phyloP scores from a whole-genome alignment of 2,797 vertebrate genomes.

The Cirrhinus mrigala region DNA sequence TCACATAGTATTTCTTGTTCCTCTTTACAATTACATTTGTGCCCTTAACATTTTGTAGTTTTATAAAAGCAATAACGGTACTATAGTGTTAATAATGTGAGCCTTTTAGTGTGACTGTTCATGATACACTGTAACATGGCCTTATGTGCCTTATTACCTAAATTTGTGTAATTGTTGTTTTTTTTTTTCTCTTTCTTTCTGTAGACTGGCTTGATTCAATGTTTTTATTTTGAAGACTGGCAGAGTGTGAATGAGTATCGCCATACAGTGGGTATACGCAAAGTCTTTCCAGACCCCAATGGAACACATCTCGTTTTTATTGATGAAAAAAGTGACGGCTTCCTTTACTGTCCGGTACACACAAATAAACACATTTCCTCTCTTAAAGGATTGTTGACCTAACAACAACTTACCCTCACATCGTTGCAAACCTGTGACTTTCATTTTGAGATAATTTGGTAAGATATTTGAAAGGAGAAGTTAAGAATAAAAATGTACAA shows the following conservation, averaged over 20 bases:
- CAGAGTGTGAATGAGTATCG: conserved; percentile 89
- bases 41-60: neutral
- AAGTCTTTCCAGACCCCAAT: conserved; percentile 90
- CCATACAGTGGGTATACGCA: conserved; percentile 90
- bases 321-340: conserved; percentile 93
- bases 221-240: conserved; percentile 95
- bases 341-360: conserved; percentile 89
- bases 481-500: too few relatives aligned
- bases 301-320: conserved; percentile 91
- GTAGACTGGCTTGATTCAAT: conserved; percentile 88
- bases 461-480: neutral
- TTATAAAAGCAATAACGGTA: conserved; percentile 1
- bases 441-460: neutral
- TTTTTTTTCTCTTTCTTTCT: conserved; percentile 33
- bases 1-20: too few relatives aligned
- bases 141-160: neutral
- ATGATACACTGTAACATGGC: neutral
- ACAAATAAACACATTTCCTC: conserved; percentile 32
- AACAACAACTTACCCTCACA: neutral
- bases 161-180: neutral
- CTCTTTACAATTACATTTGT: too few relatives aligned
- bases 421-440: neutral
- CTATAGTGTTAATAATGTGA: neutral
- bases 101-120: neutral
- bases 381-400: neutral